Percentiles rank a stretch among this genome's conserved stretches.
Conservation (phyloP, 2,797 vertebrate genomes). For the Antrozous pallidus region DNA sequence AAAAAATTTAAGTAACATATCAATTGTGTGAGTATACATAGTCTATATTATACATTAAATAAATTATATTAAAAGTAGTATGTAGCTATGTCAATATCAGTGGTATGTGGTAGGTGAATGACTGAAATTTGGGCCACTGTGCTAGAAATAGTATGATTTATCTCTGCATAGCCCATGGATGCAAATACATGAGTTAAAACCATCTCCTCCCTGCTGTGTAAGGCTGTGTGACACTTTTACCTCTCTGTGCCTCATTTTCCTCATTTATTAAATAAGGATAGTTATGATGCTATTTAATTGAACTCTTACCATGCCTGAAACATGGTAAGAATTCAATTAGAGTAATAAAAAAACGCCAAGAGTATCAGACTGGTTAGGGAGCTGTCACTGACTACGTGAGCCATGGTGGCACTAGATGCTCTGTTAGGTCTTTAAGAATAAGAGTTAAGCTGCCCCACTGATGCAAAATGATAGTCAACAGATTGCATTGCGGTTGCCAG, state of each 20-base stretch:
- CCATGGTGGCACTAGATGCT: background rate
- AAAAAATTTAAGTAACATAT: background rate
- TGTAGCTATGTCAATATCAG: background rate
- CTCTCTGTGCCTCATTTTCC: background rate
- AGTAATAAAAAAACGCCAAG: background rate
- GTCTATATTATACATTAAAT: background rate
- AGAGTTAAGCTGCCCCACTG: background rate
- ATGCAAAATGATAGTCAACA: constrained; percentile 22
- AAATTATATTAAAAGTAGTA: background rate
- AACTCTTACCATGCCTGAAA: background rate
- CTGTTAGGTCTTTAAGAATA: background rate
- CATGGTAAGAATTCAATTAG: background rate
- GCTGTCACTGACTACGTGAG: background rate
- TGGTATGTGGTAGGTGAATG: background rate
- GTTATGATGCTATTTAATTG: background rate
- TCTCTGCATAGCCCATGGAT: background rate
- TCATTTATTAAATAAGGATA: constrained; percentile 6
- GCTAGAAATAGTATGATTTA: background rate
- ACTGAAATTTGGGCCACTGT: background rate
- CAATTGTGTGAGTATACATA: background rate
- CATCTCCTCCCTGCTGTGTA: background rate
- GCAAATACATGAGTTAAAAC: background rate
- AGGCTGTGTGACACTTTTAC: background rate
- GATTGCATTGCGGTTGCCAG: background rate
- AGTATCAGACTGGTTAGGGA: background rate